phyloP scores from a whole-genome alignment of 2,888 invertebrate genomes.

The Belgica antarctica region DNA sequence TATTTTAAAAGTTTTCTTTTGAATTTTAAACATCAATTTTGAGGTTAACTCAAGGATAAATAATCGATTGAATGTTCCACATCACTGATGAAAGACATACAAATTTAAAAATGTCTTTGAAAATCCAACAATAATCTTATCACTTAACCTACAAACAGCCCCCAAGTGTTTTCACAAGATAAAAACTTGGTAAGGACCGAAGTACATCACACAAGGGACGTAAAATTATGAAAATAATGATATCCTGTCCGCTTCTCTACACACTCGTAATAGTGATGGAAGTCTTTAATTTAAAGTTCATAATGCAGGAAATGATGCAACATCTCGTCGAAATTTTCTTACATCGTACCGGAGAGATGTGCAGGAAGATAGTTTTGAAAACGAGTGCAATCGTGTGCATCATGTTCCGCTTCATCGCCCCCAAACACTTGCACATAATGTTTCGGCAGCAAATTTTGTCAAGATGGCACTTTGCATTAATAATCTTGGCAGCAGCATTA shows the following conservation, averaged over 20 bases:
- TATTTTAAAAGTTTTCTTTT: not conserved
- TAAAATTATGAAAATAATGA: conserved; percentile 31
- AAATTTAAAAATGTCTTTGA: too few relatives aligned
- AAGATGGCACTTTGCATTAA: conserved; percentile 13
- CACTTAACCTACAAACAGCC: not conserved
- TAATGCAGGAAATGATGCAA: conserved; percentile 8
- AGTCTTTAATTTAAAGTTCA: not conserved
- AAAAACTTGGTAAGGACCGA: not conserved
- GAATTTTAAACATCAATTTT: not conserved
- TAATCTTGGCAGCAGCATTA: not conserved
- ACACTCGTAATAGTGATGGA: not conserved
- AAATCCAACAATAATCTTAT: not conserved
- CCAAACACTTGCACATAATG: not conserved
- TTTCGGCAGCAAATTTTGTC: conserved; percentile 4
- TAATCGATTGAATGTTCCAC: too few relatives aligned
- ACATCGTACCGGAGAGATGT: not conserved
- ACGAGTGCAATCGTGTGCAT: not conserved
- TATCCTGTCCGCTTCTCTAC: not conserved
- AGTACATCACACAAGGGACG: not conserved
- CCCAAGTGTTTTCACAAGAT: too few relatives aligned
- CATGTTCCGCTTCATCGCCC: not conserved
- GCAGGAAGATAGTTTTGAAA: too few relatives aligned
- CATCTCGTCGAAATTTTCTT: not conserved
- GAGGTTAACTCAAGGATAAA: too few relatives aligned
- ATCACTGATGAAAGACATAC: too few relatives aligned